Conservation (phyloP, 2,113 vertebrate genomes). For the Chrysochloris asiatica region DNA sequence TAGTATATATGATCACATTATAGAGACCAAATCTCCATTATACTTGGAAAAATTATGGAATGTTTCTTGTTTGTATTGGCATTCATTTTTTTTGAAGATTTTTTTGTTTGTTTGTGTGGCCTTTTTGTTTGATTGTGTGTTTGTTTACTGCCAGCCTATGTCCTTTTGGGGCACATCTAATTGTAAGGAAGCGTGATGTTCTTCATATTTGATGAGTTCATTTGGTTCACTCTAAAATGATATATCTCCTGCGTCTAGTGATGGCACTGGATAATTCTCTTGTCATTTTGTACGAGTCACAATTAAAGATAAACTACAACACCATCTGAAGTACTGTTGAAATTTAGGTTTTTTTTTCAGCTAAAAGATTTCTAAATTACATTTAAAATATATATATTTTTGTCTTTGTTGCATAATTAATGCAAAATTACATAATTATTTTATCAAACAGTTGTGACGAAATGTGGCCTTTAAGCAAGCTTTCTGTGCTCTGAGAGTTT, state of each 20-base stretch:
- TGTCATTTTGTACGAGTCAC: not conserved
- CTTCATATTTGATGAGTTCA: not conserved
- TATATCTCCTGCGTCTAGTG: not conserved
- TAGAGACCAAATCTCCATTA: not conserved
- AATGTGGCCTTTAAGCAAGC: conserved; percentile 49
- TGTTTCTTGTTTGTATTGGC: not conserved
- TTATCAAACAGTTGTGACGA: conserved; percentile 52
- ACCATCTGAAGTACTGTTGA: not conserved
- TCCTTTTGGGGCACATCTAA: not conserved
- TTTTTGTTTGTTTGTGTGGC: not conserved
- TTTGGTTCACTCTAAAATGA: not conserved
- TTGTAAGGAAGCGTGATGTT: not conserved
- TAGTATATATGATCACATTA: not conserved
- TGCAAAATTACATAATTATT: conserved; percentile 49
- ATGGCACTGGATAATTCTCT: not conserved
- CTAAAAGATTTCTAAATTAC: conserved; percentile 37
- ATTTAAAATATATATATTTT: conserved; percentile 51
- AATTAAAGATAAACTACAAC: conserved; percentile 23
- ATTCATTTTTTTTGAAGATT: not conserved
- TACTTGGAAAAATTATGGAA: not conserved
- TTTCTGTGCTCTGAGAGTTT: conserved; percentile 42
- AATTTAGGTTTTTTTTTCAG: conserved; percentile 39
- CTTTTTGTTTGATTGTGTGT: not conserved
- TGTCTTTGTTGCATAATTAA: conserved; percentile 40
- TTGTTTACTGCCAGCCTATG: not conserved